phyloP scores from a whole-genome alignment of 2,113 vertebrate species.

The Eonycteris spelaea region DNA sequence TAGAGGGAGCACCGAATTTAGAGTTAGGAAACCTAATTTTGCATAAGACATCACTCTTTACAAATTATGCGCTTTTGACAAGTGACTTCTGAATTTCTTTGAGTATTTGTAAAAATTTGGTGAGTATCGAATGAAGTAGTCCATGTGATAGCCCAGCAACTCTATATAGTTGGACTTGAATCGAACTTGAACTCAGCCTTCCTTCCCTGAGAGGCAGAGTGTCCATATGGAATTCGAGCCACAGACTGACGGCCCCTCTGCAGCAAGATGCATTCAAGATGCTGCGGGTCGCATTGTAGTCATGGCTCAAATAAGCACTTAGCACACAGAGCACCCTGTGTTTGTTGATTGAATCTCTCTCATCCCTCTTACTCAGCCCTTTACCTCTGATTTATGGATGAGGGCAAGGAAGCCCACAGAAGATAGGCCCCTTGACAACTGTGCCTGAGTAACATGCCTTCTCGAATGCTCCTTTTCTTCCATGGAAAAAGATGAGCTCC shows the following conservation, averaged over 20 bases:
- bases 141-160: background rate
- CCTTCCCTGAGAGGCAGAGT: background rate
- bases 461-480: background rate
- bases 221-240: background rate
- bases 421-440: background rate
- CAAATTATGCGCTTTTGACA: background rate
- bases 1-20: background rate
- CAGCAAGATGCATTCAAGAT: fast-evolving
- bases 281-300: background rate
- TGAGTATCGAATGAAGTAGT: background rate
- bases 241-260: fast-evolving
- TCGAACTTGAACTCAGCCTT: background rate
- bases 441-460: background rate
- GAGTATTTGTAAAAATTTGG: background rate
- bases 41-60: background rate
- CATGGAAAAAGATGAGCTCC: background rate
- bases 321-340: fast-evolving
- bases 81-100: background rate
- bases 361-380: background rate
- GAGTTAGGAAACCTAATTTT: background rate
- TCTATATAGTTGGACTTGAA: background rate
- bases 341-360: background rate
- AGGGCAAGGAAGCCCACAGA: background rate
- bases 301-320: background rate
- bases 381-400: background rate